Conservation (phyloP, 2,888 invertebrate species). For the Agrilus biguttatus region DNA sequence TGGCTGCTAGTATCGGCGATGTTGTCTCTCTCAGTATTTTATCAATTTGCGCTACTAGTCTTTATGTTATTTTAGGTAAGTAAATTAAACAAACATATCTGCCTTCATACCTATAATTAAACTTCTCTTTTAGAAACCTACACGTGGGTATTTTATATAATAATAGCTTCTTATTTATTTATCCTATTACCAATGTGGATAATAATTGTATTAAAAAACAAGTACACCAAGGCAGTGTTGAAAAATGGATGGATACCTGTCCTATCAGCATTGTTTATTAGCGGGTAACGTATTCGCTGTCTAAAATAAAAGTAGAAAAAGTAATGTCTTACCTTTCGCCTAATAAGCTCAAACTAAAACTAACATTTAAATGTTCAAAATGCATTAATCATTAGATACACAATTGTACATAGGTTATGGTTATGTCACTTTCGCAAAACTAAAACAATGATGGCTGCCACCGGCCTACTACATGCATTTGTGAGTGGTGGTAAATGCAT, state of each 20-base stretch:
- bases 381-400: too few relatives aligned
- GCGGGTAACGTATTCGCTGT: slow-evolving; percentile 55
- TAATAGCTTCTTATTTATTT: slow-evolving; percentile 37
- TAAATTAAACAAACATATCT: not conserved
- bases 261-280: slow-evolving; percentile 84
- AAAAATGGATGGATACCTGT: slow-evolving; percentile 92
- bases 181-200: slow-evolving; percentile 67
- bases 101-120: not conserved
- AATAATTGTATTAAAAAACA: slow-evolving; percentile 67
- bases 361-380: too few relatives aligned
- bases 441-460: too few relatives aligned
- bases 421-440: too few relatives aligned
- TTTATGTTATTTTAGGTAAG: slow-evolving; percentile 56
- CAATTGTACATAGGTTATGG: too few relatives aligned
- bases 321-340: too few relatives aligned
- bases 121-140: slow-evolving; percentile 38
- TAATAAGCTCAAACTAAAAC: too few relatives aligned
- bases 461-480: too few relatives aligned
- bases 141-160: slow-evolving; percentile 62
- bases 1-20: slow-evolving; percentile 93
- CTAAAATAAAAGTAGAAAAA: not conserved
- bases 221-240: slow-evolving; percentile 74
- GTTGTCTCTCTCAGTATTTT: slow-evolving; percentile 80
- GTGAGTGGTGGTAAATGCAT: too few relatives aligned
- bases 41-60: slow-evolving; percentile 64